Percentiles rank a stretch among this genome's conserved stretches.
Conservation (phyloP, 35 echinoderm and acorn worm species). For the Eucidaris tribuloides region DNA sequence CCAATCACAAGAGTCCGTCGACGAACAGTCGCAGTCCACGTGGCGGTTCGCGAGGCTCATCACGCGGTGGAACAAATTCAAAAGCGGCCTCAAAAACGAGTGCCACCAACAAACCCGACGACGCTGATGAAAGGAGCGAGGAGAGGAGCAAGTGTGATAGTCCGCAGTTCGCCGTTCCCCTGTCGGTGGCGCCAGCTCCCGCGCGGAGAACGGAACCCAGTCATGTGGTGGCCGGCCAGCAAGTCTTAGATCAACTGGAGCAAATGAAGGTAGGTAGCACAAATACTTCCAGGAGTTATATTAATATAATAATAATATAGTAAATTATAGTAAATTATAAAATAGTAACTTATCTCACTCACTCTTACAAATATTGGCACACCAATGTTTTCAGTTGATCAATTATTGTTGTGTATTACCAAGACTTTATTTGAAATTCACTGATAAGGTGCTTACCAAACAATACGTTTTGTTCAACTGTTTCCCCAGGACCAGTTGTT, state of each 20-base stretch:
- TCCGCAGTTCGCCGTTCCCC: conserved; percentile 1
- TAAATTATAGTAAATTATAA: too few species aligned
- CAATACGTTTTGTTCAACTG: too few species aligned
- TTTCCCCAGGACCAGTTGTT: too few species aligned
- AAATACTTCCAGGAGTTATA: too few species aligned
- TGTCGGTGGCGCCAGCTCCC: background rate
- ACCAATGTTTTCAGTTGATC: too few species aligned
- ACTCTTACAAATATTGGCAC: too few species aligned
- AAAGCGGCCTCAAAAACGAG: background rate
- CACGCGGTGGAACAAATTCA: background rate
- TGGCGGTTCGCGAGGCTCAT: background rate
- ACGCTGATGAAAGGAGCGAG: background rate
- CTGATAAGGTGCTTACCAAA: too few species aligned
- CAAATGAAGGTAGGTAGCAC: conserved; percentile 12
- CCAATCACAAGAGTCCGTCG: conserved; percentile 28
- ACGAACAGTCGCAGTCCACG: conserved; percentile 17
- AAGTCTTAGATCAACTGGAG: conserved; percentile 7
- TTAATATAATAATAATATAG: too few species aligned
- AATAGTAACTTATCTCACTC: too few species aligned
- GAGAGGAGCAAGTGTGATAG: background rate
- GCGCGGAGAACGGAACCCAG: background rate
- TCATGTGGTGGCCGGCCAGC: background rate
- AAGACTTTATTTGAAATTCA: too few species aligned
- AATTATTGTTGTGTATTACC: too few species aligned
- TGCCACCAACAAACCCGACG: background rate